Evolutionary conservation across 2,113 vertebrate genomes (phyloP), one percentile per base, ranked within the genome.

Genomic region (Plecturocebus donacophilus): DNA sequence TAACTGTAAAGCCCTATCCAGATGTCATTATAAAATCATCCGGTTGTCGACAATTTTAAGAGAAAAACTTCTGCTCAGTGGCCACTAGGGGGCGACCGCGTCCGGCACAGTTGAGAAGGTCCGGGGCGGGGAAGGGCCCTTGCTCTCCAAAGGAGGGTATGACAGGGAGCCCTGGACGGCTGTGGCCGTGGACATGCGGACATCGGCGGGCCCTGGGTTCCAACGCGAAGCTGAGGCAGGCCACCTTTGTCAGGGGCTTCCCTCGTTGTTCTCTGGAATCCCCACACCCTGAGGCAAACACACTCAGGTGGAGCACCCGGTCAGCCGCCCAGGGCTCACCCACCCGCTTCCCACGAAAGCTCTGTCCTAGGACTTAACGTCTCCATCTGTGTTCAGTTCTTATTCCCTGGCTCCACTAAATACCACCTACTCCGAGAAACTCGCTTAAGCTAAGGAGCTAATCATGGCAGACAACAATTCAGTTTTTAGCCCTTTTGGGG

Each of bases 41-140:
- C 12, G 6, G 2, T 13, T 52, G 81, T 47, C 21, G 16, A 23
- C 66, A 47, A 35, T 75, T 83, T 75, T 84, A 77, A 93, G 87
- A 95, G 66, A 40, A 94, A 54, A 40, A 84, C 5, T 19, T 86
- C 54, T 54, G 13, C 47, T 20, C 0, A 2, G 1, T 94, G 19
- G 20, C 76, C 97, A 87, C 90, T 94, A 94, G 96, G 14, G 71
- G 94, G 94, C 21, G 81, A 30, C 38, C 88, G 89, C 90, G 64
- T 10, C 70, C 27, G 66, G 40, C 25, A 40, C 6, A 3, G 40
- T 20, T 17, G 25, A 68, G 30, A 14, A 0, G 23, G 14, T 38
- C 38, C 8, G 4, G 2, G 19, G 9, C 27, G 9, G 14, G 17
- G 49, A 21, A 54, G 75, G 9, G 42, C 21, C 83, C 38, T 32